Evolutionary conservation across 1,140 invertebrate genomes (phyloP).

Genomic region (Euura lappo): DNA sequence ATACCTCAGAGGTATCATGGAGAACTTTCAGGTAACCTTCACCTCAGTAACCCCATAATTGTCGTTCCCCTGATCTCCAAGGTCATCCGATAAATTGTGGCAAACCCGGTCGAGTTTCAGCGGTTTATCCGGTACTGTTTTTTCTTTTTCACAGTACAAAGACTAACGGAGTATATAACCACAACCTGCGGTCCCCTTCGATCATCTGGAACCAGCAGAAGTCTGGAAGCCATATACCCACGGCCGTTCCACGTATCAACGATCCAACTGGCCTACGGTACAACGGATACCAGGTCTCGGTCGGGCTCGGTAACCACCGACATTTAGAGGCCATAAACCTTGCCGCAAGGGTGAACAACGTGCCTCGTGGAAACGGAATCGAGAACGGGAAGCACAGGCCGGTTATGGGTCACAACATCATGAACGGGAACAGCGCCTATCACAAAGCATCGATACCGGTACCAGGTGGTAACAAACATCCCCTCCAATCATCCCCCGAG

Average conservation of each 20-base stretch:
- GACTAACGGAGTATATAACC: slow-evolving; percentile 50
- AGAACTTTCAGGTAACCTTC: slow-evolving; percentile 56
- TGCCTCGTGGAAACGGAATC: slow-evolving; percentile 7
- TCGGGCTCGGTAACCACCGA: slow-evolving; percentile 23
- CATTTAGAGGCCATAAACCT: slow-evolving; percentile 12
- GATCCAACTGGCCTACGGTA: slow-evolving; percentile 46
- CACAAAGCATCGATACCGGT: slow-evolving; percentile 1
- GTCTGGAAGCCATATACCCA: slow-evolving; percentile 18
- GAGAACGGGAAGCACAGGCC: slow-evolving; percentile 23
- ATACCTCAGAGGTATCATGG: slow-evolving; percentile 54
- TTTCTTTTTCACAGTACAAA: slow-evolving; percentile 45
- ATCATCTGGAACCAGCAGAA: slow-evolving; percentile 20
- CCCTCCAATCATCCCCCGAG: slow-evolving; percentile 55
- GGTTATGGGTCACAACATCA: slow-evolving; percentile 26
- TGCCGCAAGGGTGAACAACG: slow-evolving; percentile 27
- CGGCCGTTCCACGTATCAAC: slow-evolving; percentile 47
- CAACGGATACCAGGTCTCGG: not conserved
- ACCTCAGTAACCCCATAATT: not conserved
- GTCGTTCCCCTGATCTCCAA: not conserved
- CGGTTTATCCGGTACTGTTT: too few relatives aligned
- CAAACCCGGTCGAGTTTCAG: too few relatives aligned
- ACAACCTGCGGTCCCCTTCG: slow-evolving; percentile 36
- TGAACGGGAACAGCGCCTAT: slow-evolving; percentile 20
- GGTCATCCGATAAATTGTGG: too few relatives aligned
- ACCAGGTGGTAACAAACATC: slow-evolving; percentile 34